phyloP scores from a whole-genome alignment of 2,113 vertebrate species.

The Zeus faber region DNA sequence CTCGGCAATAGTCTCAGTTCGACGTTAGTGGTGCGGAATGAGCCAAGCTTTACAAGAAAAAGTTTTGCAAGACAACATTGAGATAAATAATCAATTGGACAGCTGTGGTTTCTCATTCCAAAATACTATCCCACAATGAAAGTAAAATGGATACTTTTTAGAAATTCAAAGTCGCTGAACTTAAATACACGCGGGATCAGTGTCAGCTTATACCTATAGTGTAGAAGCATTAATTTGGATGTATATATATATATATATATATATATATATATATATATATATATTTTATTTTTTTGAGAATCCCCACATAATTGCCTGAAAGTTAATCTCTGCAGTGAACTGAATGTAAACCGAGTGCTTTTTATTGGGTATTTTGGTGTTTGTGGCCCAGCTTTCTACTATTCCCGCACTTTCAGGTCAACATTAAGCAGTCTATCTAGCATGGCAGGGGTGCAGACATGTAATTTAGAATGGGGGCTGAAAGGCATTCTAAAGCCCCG shows the following conservation, averaged over 20 bases:
- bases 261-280: constrained; percentile 5
- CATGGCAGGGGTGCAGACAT: constrained; percentile 68
- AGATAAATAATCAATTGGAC: not conserved
- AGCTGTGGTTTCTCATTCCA: not conserved
- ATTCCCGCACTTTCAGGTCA: constrained; percentile 54
- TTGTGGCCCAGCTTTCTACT: constrained; percentile 31
- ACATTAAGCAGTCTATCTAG: constrained; percentile 61
- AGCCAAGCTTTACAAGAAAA: not conserved
- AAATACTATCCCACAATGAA: not conserved
- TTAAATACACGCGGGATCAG: too few relatives aligned
- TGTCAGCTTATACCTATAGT: not conserved
- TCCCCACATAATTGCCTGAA: too few relatives aligned
- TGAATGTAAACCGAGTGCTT: not conserved
- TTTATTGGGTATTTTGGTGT: constrained; percentile 27
- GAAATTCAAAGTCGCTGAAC: too few relatives aligned
- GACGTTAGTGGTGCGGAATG: not conserved
- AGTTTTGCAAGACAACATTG: too few relatives aligned
- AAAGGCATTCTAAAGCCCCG: constrained; percentile 70
- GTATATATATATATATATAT: not conserved
- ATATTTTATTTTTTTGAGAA: too few relatives aligned
- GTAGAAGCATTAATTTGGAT: not conserved
- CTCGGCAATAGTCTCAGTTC: not conserved
- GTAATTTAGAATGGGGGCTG: constrained; percentile 69
- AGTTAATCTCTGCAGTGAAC: constrained; percentile 2
- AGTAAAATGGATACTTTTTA: too few relatives aligned